Percentiles rank a stretch among this genome's conserved stretches.
These are phyloP conservation scores for Thaumetopoea pityocampa DNA, from an alignment of 1,140 invertebrate genomes.

Conservation along the genomic window DNA sequence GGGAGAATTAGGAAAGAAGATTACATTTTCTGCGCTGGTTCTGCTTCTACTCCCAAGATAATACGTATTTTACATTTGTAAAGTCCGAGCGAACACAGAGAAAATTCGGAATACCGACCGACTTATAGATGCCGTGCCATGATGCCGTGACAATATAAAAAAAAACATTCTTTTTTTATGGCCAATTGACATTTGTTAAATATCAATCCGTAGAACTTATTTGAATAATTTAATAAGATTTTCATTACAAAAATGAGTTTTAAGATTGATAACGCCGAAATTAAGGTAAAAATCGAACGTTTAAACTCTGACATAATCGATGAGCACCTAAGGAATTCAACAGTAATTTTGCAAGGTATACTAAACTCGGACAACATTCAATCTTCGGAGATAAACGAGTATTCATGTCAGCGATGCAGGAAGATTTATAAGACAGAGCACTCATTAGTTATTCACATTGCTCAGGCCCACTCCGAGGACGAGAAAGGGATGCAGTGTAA, in stretches of 20 bases:
- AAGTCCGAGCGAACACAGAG: too few species aligned
- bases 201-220: too few species aligned
- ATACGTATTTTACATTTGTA: too few species aligned
- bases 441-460: constrained; percentile 36
- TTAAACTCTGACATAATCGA: constrained; percentile 41
- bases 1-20: too few species aligned
- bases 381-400: too few species aligned
- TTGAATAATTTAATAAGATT: not conserved
- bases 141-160: too few species aligned
- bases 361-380: constrained; percentile 27
- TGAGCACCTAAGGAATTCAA: constrained; percentile 41
- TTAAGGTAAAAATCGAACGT: constrained; percentile 40
- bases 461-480: constrained; percentile 39
- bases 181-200: too few species aligned
- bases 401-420: constrained; percentile 35
- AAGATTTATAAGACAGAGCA: constrained; percentile 43
- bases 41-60: too few species aligned
- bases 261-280: constrained; percentile 21
- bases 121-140: too few species aligned
- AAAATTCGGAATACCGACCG: too few species aligned
- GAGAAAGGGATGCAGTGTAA: constrained; percentile 31
- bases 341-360: constrained; percentile 43
- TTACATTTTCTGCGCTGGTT: too few species aligned
- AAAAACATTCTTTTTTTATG: too few species aligned
- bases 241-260: constrained; percentile 20